Evolutionary conservation across 2,888 invertebrate genomes (phyloP), one percentile per base, ranked within the genome.

Genomic region (Cecidostiba fungosa): DNA sequence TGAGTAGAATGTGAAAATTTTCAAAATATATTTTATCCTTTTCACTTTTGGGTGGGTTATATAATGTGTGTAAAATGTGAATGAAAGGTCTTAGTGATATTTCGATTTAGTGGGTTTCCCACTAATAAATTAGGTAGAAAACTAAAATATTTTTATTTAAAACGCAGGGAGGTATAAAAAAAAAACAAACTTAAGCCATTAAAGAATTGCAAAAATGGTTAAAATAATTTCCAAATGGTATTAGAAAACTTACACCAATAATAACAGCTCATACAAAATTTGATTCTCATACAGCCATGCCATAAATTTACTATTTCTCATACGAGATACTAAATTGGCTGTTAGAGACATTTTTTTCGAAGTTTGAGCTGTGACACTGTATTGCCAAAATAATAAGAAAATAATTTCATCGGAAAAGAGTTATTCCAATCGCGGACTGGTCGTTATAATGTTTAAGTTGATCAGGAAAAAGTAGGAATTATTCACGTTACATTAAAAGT

Each of bases 1-100:
- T 93, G 93, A 93, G 93, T 93, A 93, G 92, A 91, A 87, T 90
- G 91, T 91, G 91, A 92, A 91, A 92, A 91, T 91, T 91, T 91
- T 92, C 74, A 82, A 91, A 90, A 92, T 91, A 90, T 90, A 89
- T 89, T 88, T 91, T 90, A 91, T 91, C 87, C 89, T 90, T 87
- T 90, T 87, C 90, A 85, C 88, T 89, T 92, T 92, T 90, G 92
- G 92, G 91, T 91, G 92, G 92, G 92, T 90, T 88, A 87, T 86
- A 50, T 66, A 77, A 82, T 79, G 62, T 77, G 77, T 77, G 39
- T 54, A 74, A 70, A 69, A 54, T 32, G 29, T 73, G 23, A 73
- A 2, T 54, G 16, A 32, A 23, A 50, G 36, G 23, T 82, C 39
- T 36, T 54, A 29, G n/a, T 39, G 16, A 84, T 16, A 47, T 39